Evolutionary conservation across 2,113 vertebrate species (phyloP).

Genomic region (Pipra filicauda): DNA sequence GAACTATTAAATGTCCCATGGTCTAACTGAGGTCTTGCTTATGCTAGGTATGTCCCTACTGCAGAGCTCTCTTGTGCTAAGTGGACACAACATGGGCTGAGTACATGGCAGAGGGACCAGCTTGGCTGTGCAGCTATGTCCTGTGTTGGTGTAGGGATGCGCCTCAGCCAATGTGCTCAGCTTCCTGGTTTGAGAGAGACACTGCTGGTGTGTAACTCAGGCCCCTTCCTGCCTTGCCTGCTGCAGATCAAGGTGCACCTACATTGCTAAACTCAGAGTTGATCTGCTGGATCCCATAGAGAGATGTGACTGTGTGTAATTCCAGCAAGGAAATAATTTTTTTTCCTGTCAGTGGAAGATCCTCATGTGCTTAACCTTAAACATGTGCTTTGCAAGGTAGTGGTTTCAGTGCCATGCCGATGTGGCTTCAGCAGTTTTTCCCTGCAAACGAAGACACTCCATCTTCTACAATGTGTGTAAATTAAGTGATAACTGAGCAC

Average conservation of each 20-base stretch:
- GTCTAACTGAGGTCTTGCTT: neutral
- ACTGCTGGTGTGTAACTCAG: neutral
- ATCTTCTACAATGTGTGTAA: neutral
- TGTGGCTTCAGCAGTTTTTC: neutral
- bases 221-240: neutral
- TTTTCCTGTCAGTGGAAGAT: neutral
- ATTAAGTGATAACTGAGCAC: neutral
- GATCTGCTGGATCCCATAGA: rapidly evolving
- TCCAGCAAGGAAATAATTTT: neutral
- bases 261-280: neutral
- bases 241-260: neutral
- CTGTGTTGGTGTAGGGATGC: neutral
- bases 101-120: neutral
- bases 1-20: neutral
- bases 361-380: neutral
- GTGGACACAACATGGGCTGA: neutral
- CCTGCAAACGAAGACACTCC: neutral
- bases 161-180: neutral
- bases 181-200: neutral
- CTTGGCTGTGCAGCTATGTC: neutral
- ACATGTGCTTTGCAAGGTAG: neutral
- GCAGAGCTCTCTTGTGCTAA: neutral
- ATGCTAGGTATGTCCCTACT: neutral
- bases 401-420: neutral
- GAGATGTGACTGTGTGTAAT: neutral